Evolutionary conservation across 2,888 invertebrate genomes (phyloP).

Genomic region (Chloroclysta siterata): DNA sequence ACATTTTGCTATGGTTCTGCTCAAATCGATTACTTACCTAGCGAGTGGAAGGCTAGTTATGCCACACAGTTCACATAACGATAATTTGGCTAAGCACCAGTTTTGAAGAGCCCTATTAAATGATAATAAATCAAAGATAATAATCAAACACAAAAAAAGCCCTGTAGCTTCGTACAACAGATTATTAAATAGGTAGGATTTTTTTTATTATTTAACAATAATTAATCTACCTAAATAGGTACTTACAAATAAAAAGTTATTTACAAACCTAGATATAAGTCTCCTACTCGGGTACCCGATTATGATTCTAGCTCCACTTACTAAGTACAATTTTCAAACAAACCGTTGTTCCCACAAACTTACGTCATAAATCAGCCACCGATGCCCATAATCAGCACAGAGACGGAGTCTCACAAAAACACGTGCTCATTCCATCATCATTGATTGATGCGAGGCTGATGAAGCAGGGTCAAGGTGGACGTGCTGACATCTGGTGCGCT

Average conservation of each 20-base stretch:
- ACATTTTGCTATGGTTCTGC: conserved; percentile 10
- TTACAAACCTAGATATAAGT: too few relatives aligned
- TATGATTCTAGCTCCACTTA: background rate
- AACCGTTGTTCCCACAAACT: conserved; percentile 7
- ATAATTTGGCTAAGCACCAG: background rate
- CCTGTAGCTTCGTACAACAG: too few relatives aligned
- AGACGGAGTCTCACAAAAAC: conserved; percentile 23
- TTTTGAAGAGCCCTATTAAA: background rate
- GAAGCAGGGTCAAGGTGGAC: conserved; percentile 68
- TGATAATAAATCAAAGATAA: too few relatives aligned
- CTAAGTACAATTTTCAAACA: background rate
- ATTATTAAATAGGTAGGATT: too few relatives aligned
- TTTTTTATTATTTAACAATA: too few relatives aligned
- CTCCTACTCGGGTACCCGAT: background rate
- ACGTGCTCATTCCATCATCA: conserved; percentile 32
- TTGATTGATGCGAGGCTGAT: conserved; percentile 34
- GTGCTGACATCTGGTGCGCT: conserved; percentile 63
- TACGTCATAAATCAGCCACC: conserved; percentile 18
- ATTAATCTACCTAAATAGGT: too few relatives aligned
- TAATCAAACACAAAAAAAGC: too few relatives aligned
- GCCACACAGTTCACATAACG: background rate
- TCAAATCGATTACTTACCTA: conserved; percentile 23
- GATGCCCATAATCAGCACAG: conserved; percentile 18
- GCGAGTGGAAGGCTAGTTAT: conserved; percentile 2
- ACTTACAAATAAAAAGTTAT: too few relatives aligned